Percentiles rank a stretch among this genome's conserved stretches.
These are phyloP conservation scores for Yoshiicerus persimilis DNA, from an alignment of 1,140 invertebrate species.

Conservation along the genomic window DNA sequence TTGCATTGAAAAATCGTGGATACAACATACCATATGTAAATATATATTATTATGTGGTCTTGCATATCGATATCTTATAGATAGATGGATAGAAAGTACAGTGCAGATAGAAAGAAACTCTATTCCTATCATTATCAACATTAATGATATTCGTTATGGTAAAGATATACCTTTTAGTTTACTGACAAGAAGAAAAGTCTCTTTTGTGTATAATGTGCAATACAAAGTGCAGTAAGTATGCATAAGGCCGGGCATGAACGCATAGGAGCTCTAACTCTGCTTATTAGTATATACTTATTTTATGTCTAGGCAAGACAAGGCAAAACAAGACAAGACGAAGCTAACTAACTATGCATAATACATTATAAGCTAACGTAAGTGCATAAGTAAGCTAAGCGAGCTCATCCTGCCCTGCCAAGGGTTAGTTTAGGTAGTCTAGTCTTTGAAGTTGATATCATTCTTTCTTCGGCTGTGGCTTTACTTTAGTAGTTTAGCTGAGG, in stretches of 20 bases:
- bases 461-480: constrained; percentile 3
- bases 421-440: background rate
- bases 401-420: background rate
- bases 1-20: background rate
- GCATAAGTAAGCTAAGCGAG: background rate
- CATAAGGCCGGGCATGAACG: background rate
- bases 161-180: constrained; percentile 3
- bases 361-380: background rate
- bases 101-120: background rate
- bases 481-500: background rate
- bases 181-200: constrained; percentile 1
- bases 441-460: constrained; percentile 14
- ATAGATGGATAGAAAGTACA: background rate
- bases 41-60: background rate
- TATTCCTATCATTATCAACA: background rate
- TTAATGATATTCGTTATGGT: constrained; percentile 23
- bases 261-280: background rate
- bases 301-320: background rate
- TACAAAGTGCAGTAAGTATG: background rate
- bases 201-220: background rate
- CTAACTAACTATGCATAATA: background rate
- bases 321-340: background rate
- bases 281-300: background rate
- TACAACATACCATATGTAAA: background rate
- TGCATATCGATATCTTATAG: background rate